Evolutionary conservation across 2,113 vertebrate species (phyloP).

Genomic region (Carassius auratus): DNA sequence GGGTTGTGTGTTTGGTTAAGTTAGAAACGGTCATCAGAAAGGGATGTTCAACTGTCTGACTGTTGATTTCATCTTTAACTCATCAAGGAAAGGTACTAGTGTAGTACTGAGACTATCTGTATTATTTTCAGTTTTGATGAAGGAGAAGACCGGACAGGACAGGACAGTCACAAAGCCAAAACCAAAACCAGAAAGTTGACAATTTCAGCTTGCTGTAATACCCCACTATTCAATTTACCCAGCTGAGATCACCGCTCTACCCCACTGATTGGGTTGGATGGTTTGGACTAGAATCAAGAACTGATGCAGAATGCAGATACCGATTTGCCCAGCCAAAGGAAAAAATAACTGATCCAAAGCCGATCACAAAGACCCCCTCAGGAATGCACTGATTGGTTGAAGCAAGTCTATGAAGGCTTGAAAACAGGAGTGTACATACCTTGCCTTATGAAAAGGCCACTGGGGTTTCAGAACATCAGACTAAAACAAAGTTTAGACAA

Average conservation of each 20-base stretch:
- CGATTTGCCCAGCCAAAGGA: slow-evolving; percentile 29
- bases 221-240: neutral
- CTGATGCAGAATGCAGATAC: slow-evolving; percentile 26
- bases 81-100: neutral
- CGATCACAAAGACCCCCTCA: slow-evolving; percentile 57
- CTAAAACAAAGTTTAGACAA: slow-evolving; percentile 74
- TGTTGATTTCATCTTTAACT: neutral
- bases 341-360: slow-evolving; percentile 53
- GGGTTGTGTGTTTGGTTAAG: neutral
- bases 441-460: slow-evolving; percentile 64
- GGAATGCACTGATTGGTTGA: slow-evolving; percentile 66
- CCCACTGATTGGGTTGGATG: slow-evolving; percentile 58
- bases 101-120: neutral
- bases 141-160: neutral
- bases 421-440: slow-evolving; percentile 72
- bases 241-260: neutral
- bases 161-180: neutral
- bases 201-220: neutral
- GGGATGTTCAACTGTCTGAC: neutral
- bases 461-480: slow-evolving; percentile 68
- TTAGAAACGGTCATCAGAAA: neutral
- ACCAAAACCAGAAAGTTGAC: neutral
- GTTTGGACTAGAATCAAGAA: slow-evolving; percentile 54
- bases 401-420: slow-evolving; percentile 50
- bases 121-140: neutral